A percentile compares a stretch with the other conserved stretches of the same genome.
Conservation (phyloP, 1,140 invertebrate genomes). For the Drosophila orena region DNA sequence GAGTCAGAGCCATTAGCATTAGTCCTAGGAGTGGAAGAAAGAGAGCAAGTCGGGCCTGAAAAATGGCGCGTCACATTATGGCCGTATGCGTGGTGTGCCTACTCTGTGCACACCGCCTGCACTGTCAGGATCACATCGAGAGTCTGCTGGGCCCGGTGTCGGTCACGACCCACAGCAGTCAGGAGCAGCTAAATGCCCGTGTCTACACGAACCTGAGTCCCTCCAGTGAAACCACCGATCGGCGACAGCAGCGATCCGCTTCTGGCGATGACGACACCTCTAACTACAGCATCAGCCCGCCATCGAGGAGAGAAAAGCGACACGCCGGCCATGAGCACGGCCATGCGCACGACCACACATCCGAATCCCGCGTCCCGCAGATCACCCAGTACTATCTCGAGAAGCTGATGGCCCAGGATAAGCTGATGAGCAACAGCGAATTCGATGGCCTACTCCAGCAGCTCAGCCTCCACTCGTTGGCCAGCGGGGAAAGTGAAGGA, state of each 20-base stretch:
- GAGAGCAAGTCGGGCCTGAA: neutral
- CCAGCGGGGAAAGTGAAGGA: constrained; percentile 85
- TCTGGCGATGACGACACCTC: constrained; percentile 65
- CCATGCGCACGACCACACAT: neutral
- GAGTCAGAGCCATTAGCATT: constrained; percentile 9
- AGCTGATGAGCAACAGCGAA: constrained; percentile 40
- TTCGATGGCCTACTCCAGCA: constrained; percentile 88
- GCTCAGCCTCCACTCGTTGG: constrained; percentile 87
- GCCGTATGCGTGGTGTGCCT: constrained; percentile 92
- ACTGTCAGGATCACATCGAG: constrained; percentile 88
- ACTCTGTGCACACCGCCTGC: constrained; percentile 89
- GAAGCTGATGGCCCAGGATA: constrained; percentile 86
- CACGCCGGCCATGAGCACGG: constrained; percentile 63
- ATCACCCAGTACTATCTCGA: constrained; percentile 84
- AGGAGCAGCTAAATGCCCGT: constrained; percentile 60
- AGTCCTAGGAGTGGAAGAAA: constrained; percentile 10
- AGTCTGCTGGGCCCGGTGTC: constrained; percentile 35
- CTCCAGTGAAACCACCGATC: constrained; percentile 77
- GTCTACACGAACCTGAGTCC: constrained; percentile 64
- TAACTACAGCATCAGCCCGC: constrained; percentile 71
- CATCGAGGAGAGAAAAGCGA: constrained; percentile 69
- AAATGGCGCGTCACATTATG: constrained; percentile 85
- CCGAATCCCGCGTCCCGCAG: constrained; percentile 44
- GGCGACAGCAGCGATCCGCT: constrained; percentile 52
- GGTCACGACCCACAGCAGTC: constrained; percentile 32